Evolutionary conservation across 2,888 invertebrate genomes (phyloP), one percentile per base, ranked within the genome.

Genomic region (Colostygia pectinataria): DNA sequence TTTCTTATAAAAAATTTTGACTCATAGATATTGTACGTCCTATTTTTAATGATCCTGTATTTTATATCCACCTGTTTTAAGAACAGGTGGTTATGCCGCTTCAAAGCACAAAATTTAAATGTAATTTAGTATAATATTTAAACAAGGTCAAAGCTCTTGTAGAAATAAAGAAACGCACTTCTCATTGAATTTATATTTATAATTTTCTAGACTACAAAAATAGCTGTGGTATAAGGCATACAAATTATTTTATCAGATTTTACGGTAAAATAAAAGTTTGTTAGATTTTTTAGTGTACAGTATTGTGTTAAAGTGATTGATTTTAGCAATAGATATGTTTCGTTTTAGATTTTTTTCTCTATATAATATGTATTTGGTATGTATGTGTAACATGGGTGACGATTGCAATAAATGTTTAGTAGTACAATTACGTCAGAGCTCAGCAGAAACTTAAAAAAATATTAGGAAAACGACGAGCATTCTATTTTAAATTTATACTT

Each of bases 21-120:
- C 39, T 8, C 15, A 33, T 23, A 34, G 23, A 23, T 8, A 12
- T 15, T 6, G 24, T 28, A 29, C 14, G 15, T 41, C 38, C 41
- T 41, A 45, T 37, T 45, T 37, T 41, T 44, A 51, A 51, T 55
- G 34, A 49, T 50, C 29, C 50, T 24, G 23, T 38, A 47, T 15
- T 28, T 12, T 41, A n/a, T 20, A 28, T 4, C 13, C 33, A 10
- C 39, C 39, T 46, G 51, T 53, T 29, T 29, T 39, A 29, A 25
- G 24, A 9, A 56, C 45, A 41, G 48, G 48, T 29, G 24, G 31
- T 2, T 34, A 53, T 29, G 59, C 59, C 59, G 59, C 59, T 59
- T 47, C 32, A 15, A 55, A 59, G 60, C 57, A 60, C 60, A 60
- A 57, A 34, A 51, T 5, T 24, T 59, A 59, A 44, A 39, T 52